phyloP scores from a whole-genome alignment of 2,888 invertebrate species.

The Caenorhabditis zanzibari region DNA sequence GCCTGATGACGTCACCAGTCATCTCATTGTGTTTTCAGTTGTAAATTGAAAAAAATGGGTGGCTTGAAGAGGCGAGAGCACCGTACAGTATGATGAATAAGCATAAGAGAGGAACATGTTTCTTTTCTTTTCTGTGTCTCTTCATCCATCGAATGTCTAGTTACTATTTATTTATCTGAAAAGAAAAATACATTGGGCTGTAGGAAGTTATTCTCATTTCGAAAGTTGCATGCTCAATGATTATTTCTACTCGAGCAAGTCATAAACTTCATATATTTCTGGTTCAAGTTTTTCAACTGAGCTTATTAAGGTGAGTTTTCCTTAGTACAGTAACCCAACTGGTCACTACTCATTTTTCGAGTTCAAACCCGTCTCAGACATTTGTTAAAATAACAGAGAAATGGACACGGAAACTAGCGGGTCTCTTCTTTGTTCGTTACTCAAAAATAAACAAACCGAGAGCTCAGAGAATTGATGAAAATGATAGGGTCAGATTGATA shows the following conservation, averaged over 20 bases:
- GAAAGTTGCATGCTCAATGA: slow-evolving; percentile 15
- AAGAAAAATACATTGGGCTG: slow-evolving; percentile 17
- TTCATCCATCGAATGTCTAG: slow-evolving; percentile 1
- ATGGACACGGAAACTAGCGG: slow-evolving; percentile 27
- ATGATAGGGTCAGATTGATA: slow-evolving; percentile 35
- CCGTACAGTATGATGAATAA: slow-evolving; percentile 53
- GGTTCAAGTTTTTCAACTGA: slow-evolving; percentile 34
- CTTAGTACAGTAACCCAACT: neutral
- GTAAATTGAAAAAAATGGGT: slow-evolving; percentile 31
- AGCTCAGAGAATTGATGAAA: slow-evolving; percentile 21
- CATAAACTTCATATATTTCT: slow-evolving; percentile 46
- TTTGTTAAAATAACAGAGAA: slow-evolving; percentile 32
- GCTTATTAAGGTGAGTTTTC: slow-evolving; percentile 35
- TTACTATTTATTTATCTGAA: slow-evolving; percentile 49
- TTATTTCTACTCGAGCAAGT: slow-evolving; percentile 50
- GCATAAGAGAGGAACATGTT: slow-evolving; percentile 18
- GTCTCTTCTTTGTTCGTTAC: slow-evolving; percentile 13
- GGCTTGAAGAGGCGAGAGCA: slow-evolving; percentile 17
- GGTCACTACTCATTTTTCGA: slow-evolving; percentile 9
- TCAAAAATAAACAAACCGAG: slow-evolving; percentile 42
- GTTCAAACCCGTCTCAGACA: slow-evolving; percentile 32
- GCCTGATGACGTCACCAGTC: slow-evolving; percentile 42
- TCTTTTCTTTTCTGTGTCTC: slow-evolving; percentile 36
- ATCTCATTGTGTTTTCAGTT: slow-evolving; percentile 41
- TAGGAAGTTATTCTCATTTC: slow-evolving; percentile 1